A percentile compares a stretch with the other conserved stretches of the same genome.
Conservation (phyloP, 2,888 invertebrate genomes). For the Hesperia comma region DNA sequence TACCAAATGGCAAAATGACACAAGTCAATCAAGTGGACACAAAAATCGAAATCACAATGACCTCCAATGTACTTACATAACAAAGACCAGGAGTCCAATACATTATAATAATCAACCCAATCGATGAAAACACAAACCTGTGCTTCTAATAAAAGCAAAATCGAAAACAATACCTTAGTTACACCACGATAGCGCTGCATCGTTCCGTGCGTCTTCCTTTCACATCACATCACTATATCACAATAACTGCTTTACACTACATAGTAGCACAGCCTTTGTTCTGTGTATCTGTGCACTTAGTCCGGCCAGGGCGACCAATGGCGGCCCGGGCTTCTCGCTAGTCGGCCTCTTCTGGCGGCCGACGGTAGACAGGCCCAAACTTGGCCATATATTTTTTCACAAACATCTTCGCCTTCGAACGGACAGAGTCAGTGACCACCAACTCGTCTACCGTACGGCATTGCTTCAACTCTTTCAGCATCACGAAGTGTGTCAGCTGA, state of each 20-base stretch:
- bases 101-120: background rate
- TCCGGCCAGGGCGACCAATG: background rate
- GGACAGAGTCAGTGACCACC: constrained; percentile 95
- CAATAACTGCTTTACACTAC: background rate
- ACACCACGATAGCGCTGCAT: background rate
- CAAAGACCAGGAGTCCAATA: background rate
- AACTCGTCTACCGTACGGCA: constrained; percentile 93
- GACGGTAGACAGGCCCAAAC: constrained; percentile 91
- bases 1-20: no score
- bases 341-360: constrained; percentile 87
- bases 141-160: background rate
- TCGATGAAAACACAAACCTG: no score
- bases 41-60: no score
- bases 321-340: constrained; percentile 52
- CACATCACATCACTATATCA: background rate
- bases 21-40: no score
- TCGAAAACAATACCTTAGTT: background rate
- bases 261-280: background rate
- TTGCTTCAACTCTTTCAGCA: constrained; percentile 97
- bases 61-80: background rate
- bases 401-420: constrained; percentile 97
- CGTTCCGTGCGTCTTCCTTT: background rate
- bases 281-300: background rate
- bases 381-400: constrained; percentile 98
- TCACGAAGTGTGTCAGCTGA: constrained; percentile 97